These are phyloP conservation scores for Brachionus koreanus DNA, from an alignment of 1,140 invertebrate species.

Conservation along the genomic window DNA sequence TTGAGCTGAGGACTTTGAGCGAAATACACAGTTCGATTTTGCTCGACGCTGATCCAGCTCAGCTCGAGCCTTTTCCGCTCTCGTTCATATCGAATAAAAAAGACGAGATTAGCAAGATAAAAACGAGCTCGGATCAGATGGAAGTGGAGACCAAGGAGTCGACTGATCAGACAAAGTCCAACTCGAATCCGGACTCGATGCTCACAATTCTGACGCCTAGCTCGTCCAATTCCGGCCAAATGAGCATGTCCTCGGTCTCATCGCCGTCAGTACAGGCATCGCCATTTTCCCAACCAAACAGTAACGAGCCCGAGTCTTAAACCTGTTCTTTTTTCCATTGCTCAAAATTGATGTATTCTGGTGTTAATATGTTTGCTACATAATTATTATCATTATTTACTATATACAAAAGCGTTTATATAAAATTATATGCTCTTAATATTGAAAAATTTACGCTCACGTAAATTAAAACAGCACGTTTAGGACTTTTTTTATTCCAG, in stretches of 20 bases:
- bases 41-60: conserved; percentile 11
- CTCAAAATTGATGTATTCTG: conserved; percentile 7
- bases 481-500: not conserved
- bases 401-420: not conserved
- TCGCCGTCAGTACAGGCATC: not conserved
- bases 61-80: conserved; percentile 23
- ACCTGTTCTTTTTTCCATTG: not conserved
- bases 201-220: not conserved
- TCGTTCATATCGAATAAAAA: conserved; percentile 31
- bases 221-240: not conserved
- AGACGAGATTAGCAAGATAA: conserved; percentile 27
- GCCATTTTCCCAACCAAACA: not conserved
- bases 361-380: not conserved
- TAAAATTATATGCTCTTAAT: not conserved
- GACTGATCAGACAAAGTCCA: not conserved
- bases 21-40: conserved; percentile 22
- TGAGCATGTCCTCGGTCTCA: not conserved
- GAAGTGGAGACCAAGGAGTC: not conserved
- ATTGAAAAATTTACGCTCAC: not conserved
- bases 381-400: too few relatives aligned
- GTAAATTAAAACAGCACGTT: not conserved
- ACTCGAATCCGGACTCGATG: not conserved
- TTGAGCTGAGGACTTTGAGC: not conserved
- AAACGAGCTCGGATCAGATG: not conserved
- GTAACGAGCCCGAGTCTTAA: not conserved